These are phyloP conservation scores for Callinectes sapidus DNA, from an alignment of 2,888 invertebrate genomes.

Conservation along the genomic window DNA sequence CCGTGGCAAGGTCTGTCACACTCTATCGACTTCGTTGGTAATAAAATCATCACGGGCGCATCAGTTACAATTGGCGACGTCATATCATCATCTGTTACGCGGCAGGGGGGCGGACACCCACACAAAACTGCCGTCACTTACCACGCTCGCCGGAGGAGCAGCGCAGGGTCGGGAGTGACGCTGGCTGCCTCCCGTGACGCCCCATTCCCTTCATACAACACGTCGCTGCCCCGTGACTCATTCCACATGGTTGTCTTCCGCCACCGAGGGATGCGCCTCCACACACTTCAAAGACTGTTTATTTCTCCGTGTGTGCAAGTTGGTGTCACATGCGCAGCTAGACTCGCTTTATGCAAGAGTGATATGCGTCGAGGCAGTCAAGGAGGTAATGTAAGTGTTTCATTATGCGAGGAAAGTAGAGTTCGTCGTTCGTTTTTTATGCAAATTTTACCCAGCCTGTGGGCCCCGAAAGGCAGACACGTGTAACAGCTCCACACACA, in stretches of 20 bases:
- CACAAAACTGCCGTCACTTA: conserved; percentile 46
- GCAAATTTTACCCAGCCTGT: neutral
- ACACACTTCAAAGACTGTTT: neutral
- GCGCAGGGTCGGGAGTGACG: conserved; percentile 3
- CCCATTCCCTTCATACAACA: neutral
- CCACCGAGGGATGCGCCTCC: neutral
- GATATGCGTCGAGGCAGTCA: neutral
- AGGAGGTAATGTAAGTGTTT: neutral
- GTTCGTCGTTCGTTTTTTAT: neutral
- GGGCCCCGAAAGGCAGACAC: neutral
- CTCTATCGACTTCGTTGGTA: conserved; percentile 41
- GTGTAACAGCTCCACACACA: conserved; percentile 23
- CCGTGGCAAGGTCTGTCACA: conserved; percentile 38
- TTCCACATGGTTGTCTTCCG: neutral
- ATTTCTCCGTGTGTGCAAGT: neutral
- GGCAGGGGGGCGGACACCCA: conserved; percentile 21
- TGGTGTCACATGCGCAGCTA: neutral
- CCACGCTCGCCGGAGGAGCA: conserved; percentile 15
- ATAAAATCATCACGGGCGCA: conserved; percentile 48
- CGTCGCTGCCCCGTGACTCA: conserved; percentile 2
- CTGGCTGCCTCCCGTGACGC: conserved; percentile 32
- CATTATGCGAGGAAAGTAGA: neutral
- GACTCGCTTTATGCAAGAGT: neutral
- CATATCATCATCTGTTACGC: conserved; percentile 54
- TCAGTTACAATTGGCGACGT: conserved; percentile 43